A percentile compares a stretch with the other conserved stretches of the same genome.
Evolutionary conservation across 2,888 invertebrate genomes (phyloP).

Genomic region (Beris chalybata): DNA sequence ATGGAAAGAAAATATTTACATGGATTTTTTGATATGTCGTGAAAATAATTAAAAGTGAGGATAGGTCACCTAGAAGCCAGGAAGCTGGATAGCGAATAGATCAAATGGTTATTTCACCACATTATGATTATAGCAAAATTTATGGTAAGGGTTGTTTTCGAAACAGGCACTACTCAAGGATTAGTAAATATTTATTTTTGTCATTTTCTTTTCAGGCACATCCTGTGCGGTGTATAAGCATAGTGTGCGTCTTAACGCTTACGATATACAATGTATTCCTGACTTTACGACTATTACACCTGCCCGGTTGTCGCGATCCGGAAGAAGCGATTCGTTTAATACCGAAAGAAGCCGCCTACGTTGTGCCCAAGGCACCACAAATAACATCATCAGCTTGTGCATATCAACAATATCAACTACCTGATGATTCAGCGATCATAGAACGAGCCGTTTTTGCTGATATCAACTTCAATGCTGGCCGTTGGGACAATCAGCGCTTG

Average conservation of each 20-base stretch:
- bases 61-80: neutral
- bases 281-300: conserved; percentile 62
- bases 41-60: conserved; percentile 12
- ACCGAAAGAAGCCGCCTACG: conserved; percentile 39
- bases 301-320: conserved; percentile 53
- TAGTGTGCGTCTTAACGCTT: conserved; percentile 62
- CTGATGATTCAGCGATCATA: neutral
- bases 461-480: conserved; percentile 68
- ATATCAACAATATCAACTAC: conserved; percentile 45
- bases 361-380: conserved; percentile 39
- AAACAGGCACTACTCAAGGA: neutral
- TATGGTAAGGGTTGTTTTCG: conserved; percentile 21
- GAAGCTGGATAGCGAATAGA: conserved; percentile 14
- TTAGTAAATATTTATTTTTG: too few relatives aligned
- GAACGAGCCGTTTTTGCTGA: conserved; percentile 58
- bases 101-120: conserved; percentile 4
- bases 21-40: conserved; percentile 13
- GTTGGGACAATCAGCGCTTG: conserved; percentile 72
- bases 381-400: conserved; percentile 38
- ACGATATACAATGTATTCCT: conserved; percentile 67
- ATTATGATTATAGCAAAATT: conserved; percentile 29
- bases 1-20: conserved; percentile 21
- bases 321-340: conserved; percentile 33
- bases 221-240: conserved; percentile 22
- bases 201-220: conserved; percentile 10